Percentiles rank a stretch among this genome's conserved stretches.
Conservation (phyloP, 2,113 vertebrate species). For the Machaerirhynchus nigripectus region DNA sequence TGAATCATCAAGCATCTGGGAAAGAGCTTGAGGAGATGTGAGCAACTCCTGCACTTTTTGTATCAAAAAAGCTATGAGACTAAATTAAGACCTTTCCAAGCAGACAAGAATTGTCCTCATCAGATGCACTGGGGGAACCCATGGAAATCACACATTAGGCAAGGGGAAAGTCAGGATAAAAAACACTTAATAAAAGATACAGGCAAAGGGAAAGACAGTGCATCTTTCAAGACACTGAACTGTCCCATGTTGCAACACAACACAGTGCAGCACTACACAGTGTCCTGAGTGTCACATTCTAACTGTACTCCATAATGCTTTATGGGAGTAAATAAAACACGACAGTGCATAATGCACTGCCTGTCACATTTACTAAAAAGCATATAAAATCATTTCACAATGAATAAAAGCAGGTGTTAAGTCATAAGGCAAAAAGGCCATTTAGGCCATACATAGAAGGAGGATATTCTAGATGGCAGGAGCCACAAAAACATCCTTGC, state of each 20-base stretch:
- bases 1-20: background rate
- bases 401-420: constrained; percentile 20
- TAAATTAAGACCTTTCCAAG: background rate
- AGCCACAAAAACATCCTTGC: background rate
- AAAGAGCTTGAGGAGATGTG: background rate
- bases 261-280: background rate
- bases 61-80: background rate
- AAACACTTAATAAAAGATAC: background rate
- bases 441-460: background rate
- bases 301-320: background rate
- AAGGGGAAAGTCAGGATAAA: background rate
- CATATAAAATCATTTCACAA: background rate
- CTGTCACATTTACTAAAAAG: constrained; percentile 30
- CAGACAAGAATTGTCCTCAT: background rate
- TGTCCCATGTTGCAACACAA: background rate
- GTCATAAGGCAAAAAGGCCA: background rate
- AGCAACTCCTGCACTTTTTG: background rate
- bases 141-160: background rate
- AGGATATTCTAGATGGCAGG: background rate
- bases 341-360: background rate
- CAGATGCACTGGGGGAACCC: background rate
- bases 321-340: constrained; percentile 9
- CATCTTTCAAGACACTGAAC: background rate
- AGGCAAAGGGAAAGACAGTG: background rate
- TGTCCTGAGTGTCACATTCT: background rate